Conservation (phyloP, 2,888 invertebrate species). For the Cyrtodaria siliqua region DNA sequence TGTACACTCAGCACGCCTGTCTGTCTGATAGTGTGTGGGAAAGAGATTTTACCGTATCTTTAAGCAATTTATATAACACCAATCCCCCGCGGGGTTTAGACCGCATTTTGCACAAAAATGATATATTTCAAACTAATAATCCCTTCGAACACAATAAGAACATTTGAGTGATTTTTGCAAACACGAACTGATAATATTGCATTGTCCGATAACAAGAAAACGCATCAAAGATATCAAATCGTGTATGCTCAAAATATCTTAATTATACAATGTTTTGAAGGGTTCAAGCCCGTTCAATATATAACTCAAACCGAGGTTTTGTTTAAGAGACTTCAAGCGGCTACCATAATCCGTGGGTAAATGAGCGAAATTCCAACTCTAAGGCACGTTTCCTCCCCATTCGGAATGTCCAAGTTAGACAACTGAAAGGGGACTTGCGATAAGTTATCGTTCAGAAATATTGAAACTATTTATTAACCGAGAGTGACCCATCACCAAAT, state of each 20-base stretch:
- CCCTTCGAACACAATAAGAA: background rate
- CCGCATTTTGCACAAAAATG: background rate
- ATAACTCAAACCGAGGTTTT: slow-evolving; percentile 39
- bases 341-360: slow-evolving; percentile 33
- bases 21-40: too few relatives aligned
- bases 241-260: slow-evolving; percentile 6
- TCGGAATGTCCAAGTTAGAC: slow-evolving; percentile 7
- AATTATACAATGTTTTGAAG: slow-evolving; percentile 25
- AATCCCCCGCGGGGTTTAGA: background rate
- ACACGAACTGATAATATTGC: slow-evolving; percentile 3
- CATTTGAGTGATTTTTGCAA: slow-evolving; percentile 1
- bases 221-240: slow-evolving; percentile 6
- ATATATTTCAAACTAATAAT: slow-evolving; percentile 1
- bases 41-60: too few relatives aligned
- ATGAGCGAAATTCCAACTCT: slow-evolving; percentile 22
- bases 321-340: slow-evolving; percentile 30
- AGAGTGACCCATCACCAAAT: background rate
- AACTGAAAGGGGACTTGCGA: slow-evolving; percentile 15
- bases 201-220: slow-evolving; percentile 3
- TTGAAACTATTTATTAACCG: slow-evolving; percentile 25
- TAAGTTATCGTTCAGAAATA: slow-evolving; percentile 16
- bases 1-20: too few relatives aligned
- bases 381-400: slow-evolving; percentile 15
- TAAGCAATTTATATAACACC: too few relatives aligned
- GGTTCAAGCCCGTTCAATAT: slow-evolving; percentile 13